Percentiles rank a stretch among this genome's conserved stretches.
phyloP scores from a whole-genome alignment of 1,140 invertebrate species.

The Ceratina australensis region DNA sequence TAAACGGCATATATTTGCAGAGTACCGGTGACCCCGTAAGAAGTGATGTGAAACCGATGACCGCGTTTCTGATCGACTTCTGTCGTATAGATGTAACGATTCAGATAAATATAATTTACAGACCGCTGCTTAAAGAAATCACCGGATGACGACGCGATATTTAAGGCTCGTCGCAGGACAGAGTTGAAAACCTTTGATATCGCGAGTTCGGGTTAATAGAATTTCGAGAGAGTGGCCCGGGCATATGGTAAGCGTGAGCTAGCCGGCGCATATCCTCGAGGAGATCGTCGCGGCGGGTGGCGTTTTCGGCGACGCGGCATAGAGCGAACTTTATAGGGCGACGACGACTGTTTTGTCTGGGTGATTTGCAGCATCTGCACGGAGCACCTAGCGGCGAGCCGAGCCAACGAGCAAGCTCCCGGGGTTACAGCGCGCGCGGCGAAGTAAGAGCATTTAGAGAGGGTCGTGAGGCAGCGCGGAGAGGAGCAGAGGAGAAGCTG shows the following conservation, averaged over 20 bases:
- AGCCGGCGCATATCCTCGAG: not conserved
- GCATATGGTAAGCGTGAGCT: not conserved
- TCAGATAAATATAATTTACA: too few relatives aligned
- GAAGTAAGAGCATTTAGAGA: constrained; percentile 44
- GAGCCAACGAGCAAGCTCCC: constrained; percentile 26
- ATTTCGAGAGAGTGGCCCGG: too few relatives aligned
- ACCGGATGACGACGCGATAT: too few relatives aligned
- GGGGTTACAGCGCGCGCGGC: constrained; percentile 33
- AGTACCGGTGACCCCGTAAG: too few relatives aligned
- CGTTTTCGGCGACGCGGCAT: constrained; percentile 20
- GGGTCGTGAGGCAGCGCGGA: not conserved
- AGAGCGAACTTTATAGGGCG: constrained; percentile 29
- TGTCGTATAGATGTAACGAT: too few relatives aligned
- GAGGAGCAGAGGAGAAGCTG: too few relatives aligned
- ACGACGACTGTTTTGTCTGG: constrained; percentile 71
- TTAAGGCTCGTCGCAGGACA: not conserved
- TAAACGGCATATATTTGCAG: too few relatives aligned
- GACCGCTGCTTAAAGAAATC: too few relatives aligned
- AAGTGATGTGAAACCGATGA: too few relatives aligned
- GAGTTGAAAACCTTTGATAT: not conserved
- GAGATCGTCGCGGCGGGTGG: not conserved
- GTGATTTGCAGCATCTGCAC: constrained; percentile 79
- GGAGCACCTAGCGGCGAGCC: constrained; percentile 63
- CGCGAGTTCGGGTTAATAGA: too few relatives aligned
- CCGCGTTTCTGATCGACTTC: too few relatives aligned